Base-by-base conservation (phyloP, 2,888 invertebrate species). In the Agonopterix subpropinquella region DNA sequence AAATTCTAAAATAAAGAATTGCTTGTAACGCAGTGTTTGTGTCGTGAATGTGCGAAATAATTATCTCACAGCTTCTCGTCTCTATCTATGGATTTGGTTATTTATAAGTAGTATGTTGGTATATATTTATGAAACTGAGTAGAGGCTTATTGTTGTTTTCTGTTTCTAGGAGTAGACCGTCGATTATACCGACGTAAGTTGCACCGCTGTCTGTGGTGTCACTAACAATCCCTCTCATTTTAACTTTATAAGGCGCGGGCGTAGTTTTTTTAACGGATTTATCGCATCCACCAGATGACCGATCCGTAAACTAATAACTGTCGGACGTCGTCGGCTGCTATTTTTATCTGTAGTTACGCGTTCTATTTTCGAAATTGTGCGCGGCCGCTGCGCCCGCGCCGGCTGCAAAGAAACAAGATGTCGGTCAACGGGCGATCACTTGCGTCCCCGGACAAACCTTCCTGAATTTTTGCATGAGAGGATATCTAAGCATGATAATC, bases 131-230 rank as follows among this genome's bases (percentile, higher is more conserved):
- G 65, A 63, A 68, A 59, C 67, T 59, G 69, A 70, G 78, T 83
- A 80, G 86, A 82, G 78, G 84, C 85, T 87, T 85, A 86, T 78
- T 84, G 86, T 85, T 85, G 81, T 88, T 86, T 89, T 87, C 81
- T 89, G 82, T 89, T 89, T 89, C 85, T 89, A 89, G 89, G 89
- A 86, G 88, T 89, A 89, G 89, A 89, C 88, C 89, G 70, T 89
- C 89, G 81, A 89, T 87, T 28, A 28, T 28, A 28, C 28, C 28
- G 83, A 82, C 82, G 89, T 89, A 89, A 89, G 89, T 89, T 80
- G 80, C 87, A 87, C 87, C 86, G 86, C 87, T 87, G 80, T 81
- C 76, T 80, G 84, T 87, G 87, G 87, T 88, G 87, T 86, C 86
- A 87, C 87, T 88, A 87, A 88, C 85, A 69, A 62, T 76, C 75